Base-by-base conservation (phyloP, 2,888 invertebrate species). In the Ectemnius lituratus region DNA sequence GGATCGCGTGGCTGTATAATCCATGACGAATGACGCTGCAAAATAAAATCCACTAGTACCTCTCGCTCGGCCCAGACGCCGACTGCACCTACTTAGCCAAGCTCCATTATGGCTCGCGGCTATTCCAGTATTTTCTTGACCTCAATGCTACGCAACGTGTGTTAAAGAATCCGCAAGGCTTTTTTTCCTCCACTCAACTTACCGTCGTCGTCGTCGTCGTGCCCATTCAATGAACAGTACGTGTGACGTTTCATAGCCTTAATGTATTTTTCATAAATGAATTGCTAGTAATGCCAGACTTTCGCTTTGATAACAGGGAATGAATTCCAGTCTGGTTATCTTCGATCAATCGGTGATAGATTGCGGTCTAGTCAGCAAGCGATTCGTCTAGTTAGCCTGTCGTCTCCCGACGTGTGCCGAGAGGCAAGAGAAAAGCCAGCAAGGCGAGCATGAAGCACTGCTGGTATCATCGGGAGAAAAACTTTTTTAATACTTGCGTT, bases 281-380 rank as follows among this genome's bases (percentile, higher is more conserved):
- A 6, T 23, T 23, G 23, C 23, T 23, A 3, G 23, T 23, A 23
- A 52, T 66, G 63, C 65, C 60, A 61, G 45, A 68, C 72, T 69
- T 74, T 69, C 76, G 4, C 83, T 81, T 82, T 87, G 87, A 85
- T 86, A 84, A 85, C 77, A 75, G 75, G 72, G 16, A 82, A 87
- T 84, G 86, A 85, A 85, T 85, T 87, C 86, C 87, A 85, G 84
- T 84, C 85, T 86, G 85, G 85, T 87, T 86, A 86, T 86, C 86
- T 86, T 82, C 85, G 82, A 86, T 75, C 86, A 84, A 82, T 66
- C 82, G 81, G 69, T 80, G 84, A 86, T 87, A 79, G 85, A 78
- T 76, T 61, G 80, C 37, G 73, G 79, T 74, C 79, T 79, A 78
- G 73, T 23, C 23, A 23, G 37, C 37, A 37, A 11, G 11, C 66